Evolutionary conservation across 35 echinoderm and acorn worm genomes (phyloP).

Genomic region (Acanthaster planci): DNA sequence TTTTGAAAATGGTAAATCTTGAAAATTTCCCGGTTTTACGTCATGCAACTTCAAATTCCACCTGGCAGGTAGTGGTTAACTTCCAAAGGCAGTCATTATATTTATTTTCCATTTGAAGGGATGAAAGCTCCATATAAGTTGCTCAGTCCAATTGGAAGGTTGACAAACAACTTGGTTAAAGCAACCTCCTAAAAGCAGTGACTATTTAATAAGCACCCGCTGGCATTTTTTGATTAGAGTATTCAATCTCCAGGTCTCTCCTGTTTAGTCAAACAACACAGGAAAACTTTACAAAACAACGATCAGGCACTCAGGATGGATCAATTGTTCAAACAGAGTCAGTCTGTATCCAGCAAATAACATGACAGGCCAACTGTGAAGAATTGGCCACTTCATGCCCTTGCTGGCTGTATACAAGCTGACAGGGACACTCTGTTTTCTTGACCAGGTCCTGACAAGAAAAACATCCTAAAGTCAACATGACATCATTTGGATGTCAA

Average conservation of each 20-base stretch:
- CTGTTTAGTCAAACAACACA: slow-evolving; percentile 15
- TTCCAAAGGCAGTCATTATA: neutral
- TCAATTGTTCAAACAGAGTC: slow-evolving; percentile 11
- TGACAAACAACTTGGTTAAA: slow-evolving; percentile 12
- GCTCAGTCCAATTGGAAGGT: neutral
- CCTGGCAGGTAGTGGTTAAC: neutral
- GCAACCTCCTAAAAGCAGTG: neutral
- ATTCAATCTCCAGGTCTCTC: neutral
- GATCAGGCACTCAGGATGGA: neutral
- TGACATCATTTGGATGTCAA: neutral
- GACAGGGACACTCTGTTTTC: no score
- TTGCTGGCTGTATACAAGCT: no score
- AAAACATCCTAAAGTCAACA: slow-evolving; percentile 19
- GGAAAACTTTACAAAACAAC: neutral
- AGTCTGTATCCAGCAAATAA: neutral
- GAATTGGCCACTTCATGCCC: neutral
- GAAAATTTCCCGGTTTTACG: no score
- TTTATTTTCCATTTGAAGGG: slow-evolving; percentile 21
- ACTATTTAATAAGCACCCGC: slow-evolving; percentile 5
- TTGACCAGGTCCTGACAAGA: neutral
- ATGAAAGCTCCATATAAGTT: neutral
- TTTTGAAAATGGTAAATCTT: no score
- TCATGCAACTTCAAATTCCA: no score
- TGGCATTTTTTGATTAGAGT: neutral
- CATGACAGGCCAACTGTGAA: neutral